These are phyloP conservation scores for Harlomillsia oculata DNA, from an alignment of 1,140 invertebrate genomes.

Conservation along the genomic window DNA sequence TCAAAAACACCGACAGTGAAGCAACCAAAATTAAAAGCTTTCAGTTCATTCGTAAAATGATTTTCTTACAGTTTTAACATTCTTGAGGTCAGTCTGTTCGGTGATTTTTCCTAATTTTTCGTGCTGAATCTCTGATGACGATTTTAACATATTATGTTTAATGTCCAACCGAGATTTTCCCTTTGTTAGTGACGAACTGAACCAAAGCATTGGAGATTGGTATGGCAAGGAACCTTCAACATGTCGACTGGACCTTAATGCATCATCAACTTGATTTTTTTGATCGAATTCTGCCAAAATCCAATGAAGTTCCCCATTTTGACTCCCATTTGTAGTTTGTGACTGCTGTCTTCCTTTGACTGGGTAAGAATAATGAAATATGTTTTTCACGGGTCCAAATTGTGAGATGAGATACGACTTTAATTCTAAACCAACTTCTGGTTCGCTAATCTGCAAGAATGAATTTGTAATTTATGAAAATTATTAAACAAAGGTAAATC, in stretches of 20 bases:
- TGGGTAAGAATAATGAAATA: slow-evolving; percentile 25
- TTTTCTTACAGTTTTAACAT: slow-evolving; percentile 13
- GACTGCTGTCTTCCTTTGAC: slow-evolving; percentile 5
- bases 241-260: slow-evolving; percentile 8
- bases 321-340: background rate
- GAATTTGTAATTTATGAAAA: background rate
- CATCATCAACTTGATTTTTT: slow-evolving; percentile 7
- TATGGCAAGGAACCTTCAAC: slow-evolving; percentile 21
- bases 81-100: background rate
- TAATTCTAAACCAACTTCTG: slow-evolving; percentile 6
- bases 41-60: background rate
- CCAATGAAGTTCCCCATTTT: slow-evolving; percentile 21
- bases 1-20: no score
- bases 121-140: background rate
- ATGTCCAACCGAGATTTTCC: background rate
- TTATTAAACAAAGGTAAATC: background rate
- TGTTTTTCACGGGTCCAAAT: slow-evolving; percentile 19
- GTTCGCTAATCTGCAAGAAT: slow-evolving; percentile 14
- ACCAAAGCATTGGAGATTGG: slow-evolving; percentile 23
- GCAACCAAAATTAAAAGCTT: slow-evolving; percentile 5
- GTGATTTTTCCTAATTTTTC: slow-evolving; percentile 3
- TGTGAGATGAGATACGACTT: slow-evolving; percentile 16
- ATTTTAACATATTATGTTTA: background rate
- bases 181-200: slow-evolving; percentile 27
- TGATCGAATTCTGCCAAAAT: slow-evolving; percentile 28